Base-by-base conservation (phyloP, 1,140 invertebrate genomes). In the Diprion similis region DNA sequence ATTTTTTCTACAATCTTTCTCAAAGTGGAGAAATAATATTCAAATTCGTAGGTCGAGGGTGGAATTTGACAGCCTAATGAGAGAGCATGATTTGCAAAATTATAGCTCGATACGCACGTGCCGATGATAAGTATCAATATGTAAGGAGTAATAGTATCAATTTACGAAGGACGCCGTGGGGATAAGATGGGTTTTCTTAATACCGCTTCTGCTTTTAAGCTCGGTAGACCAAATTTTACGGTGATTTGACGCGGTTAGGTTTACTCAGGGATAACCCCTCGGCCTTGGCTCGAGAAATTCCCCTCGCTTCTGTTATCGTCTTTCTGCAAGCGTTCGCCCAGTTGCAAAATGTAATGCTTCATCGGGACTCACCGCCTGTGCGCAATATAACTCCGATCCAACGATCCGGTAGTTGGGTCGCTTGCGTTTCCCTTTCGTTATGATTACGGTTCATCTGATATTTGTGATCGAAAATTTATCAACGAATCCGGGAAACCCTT, bases 371-470 rank as follows among this genome's bases (percentile, higher is more conserved):
- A 37, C 24, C 24, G 24, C 24, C 24, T 37, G 24, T 37, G 24
- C 24, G 24, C 24, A 37, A 37, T 37, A 37, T 37, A 37, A 37
- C 24, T 6, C 6, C 24, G 24, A 37, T 37, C 24, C 24, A 37
- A 37, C 24, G 51, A 59, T 59, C 51, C 11, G 51, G 51, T 9
- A 59, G 51, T 13, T 17, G n/a, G 8, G 51, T 17, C 51, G 51
- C 51, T 9, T 37, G 24, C 24, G 24, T 37, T 59, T 59, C 51
- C 51, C 51, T 59, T 59, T 59, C 6, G 51, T 17, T 59, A 59
- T 9, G 51, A 59, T 59, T 59, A 59, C 51, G 51, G 51, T 59
- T 59, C 51, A 59, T 59, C 51, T 59, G 51, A 59, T 59, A 59
- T 59, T 59, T 17, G 8, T 8, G 51, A 59, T 59, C n/a, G 51